These are phyloP conservation scores for Bovichtus variegatus DNA, from an alignment of 2,797 vertebrate species.

Conservation along the genomic window DNA sequence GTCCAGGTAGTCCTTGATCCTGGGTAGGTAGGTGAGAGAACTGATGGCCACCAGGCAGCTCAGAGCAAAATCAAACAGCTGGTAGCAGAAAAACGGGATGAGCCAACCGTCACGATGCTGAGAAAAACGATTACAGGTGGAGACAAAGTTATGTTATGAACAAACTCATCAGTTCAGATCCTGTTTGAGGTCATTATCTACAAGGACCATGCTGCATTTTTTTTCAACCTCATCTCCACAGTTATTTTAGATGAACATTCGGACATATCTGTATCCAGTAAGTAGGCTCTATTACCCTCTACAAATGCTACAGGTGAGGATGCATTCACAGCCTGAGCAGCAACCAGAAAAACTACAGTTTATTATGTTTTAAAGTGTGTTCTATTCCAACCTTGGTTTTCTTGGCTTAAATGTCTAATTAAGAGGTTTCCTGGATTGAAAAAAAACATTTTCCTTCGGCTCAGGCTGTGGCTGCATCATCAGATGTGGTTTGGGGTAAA, in stretches of 20 bases:
- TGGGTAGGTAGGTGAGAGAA: constrained; percentile 95
- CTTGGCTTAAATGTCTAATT: neutral
- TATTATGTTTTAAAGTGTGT: neutral
- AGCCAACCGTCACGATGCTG: constrained; percentile 98
- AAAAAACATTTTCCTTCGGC: neutral
- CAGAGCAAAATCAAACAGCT: constrained; percentile 98
- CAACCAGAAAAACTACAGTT: neutral
- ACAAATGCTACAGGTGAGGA: neutral
- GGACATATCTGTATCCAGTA: neutral
- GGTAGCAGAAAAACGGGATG: constrained; percentile 99
- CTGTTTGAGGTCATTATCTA: too few species aligned
- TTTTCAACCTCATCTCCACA: constrained; percentile 19
- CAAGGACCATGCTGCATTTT: constrained; percentile 25
- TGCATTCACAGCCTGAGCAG: constrained; percentile 7
- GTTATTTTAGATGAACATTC: neutral
- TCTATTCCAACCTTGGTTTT: neutral
- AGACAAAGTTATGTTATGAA: neutral
- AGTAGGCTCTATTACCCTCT: neutral
- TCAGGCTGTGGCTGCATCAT: constrained; percentile 17
- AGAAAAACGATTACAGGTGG: neutral
- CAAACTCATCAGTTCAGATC: neutral
- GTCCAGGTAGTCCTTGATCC: constrained; percentile 97
- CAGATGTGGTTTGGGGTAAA: constrained; percentile 27
- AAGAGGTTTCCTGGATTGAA: neutral
- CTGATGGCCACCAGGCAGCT: constrained; percentile 98